Base-by-base conservation (phyloP, 2,888 invertebrate genomes). In the Drosophila anomelani region DNA sequence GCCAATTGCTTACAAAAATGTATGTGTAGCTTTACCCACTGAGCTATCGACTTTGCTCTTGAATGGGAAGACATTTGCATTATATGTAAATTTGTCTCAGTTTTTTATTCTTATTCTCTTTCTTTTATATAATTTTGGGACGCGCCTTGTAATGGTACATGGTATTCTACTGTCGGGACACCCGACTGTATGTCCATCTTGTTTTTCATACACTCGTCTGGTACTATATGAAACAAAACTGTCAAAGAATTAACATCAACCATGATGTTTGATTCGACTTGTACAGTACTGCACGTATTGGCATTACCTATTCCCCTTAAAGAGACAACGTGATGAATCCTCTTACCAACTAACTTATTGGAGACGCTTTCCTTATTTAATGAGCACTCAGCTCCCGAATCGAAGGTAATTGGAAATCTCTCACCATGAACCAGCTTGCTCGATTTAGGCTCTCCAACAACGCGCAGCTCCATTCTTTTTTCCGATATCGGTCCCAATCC, bases 291-390 rank as follows among this genome's bases (percentile, higher is more conserved):
- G 15, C 2, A 38, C 0, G 15, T 38, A 38, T 38, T 38, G 15
- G 15, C 15, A 38, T 38, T 38, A 15, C 36, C 36, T 15, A 38
- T 38, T 15, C 36, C 36, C 15, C 0, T 38, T 38, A 38, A 38
- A 5, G 15, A 38, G 15, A 15, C 6, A 38, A 38, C 39, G 8
- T 3, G n/a, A 39, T 39, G 39, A 39, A 39, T 39, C 3, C 39
- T 39, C 39, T 39, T 39, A 39, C n/a, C n/a, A 39, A 39, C n/a
- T 39, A 39, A n/a, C 39, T 39, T 38, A 39, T 39, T 39, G 8
- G n/a, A 39, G 8, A 39, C 6, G 39, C 39, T 39, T 39, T 39
- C 39, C 15, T 23, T 23, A 23, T 2, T 23, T 23, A 23, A 23
- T 23, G 23, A 23, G 23, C 23, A 23, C 23, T 23, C 38, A 39